phyloP scores from a whole-genome alignment of 2,797 vertebrate species.

The Etheostoma nigrum region DNA sequence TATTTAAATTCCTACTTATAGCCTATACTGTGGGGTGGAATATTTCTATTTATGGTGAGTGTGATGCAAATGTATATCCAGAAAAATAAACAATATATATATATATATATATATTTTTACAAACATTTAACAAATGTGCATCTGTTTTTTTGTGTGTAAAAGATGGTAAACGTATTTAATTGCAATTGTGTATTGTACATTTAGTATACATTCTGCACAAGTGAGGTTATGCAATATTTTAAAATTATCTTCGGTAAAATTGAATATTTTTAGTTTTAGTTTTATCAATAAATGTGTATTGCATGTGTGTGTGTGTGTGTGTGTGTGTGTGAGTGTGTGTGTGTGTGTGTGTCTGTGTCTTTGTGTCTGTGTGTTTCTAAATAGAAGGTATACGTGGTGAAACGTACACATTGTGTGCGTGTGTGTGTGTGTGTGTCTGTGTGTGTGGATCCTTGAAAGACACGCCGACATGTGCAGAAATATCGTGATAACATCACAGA shows the following conservation, averaged over 20 bases:
- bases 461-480: constrained; percentile 30
- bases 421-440: constrained; percentile 46
- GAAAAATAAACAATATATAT: constrained; percentile 21
- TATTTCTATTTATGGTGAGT: neutral
- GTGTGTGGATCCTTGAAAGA: constrained; percentile 47
- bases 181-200: neutral
- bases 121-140: neutral
- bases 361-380: no score
- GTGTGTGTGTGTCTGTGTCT: constrained; percentile 30
- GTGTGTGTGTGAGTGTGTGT: constrained; percentile 35
- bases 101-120: no score
- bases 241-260: neutral
- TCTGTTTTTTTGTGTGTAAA: constrained; percentile 17
- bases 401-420: neutral
- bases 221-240: neutral
- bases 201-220: neutral
- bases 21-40: neutral
- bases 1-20: neutral
- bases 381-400: no score
- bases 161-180: neutral
- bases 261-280: neutral
- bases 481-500: constrained; percentile 9
- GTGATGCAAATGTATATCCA: neutral
- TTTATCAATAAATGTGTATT: constrained; percentile 3
- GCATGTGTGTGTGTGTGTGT: constrained; percentile 37